Evolutionary conservation across 1,140 invertebrate species (phyloP).

Genomic region (Drosophila prosaltans): DNA sequence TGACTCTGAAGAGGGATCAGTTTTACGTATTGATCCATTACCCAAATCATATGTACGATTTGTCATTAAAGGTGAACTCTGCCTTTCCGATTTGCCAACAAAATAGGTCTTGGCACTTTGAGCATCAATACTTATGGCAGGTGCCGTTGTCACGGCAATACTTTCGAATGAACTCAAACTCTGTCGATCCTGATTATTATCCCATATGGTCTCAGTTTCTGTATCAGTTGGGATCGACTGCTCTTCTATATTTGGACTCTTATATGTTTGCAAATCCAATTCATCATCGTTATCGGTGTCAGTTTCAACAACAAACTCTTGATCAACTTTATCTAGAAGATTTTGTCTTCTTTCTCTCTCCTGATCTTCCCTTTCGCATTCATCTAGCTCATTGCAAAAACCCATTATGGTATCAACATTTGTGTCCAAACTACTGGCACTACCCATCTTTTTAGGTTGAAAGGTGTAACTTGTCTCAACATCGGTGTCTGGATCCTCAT

Average conservation of each 20-base stretch:
- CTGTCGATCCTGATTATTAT: neutral
- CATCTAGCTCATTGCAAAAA: conserved; percentile 35
- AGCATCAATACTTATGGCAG: neutral
- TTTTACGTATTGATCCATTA: conserved; percentile 3
- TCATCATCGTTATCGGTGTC: conserved; percentile 5
- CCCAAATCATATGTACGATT: conserved; percentile 53
- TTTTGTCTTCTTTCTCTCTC: neutral
- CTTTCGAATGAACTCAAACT: conserved; percentile 13
- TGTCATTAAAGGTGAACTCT: conserved; percentile 24
- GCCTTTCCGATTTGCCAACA: neutral
- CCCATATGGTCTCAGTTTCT: conserved; percentile 30
- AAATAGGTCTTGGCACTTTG: neutral
- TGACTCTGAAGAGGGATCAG: conserved; percentile 50
- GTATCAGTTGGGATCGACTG: neutral
- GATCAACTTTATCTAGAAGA: neutral
- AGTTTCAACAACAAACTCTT: neutral
- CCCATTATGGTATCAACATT: conserved; percentile 8
- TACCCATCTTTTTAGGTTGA: neutral
- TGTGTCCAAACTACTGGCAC: neutral
- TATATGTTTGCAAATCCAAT: neutral
- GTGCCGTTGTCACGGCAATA: neutral
- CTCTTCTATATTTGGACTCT: neutral
- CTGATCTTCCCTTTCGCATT: conserved; percentile 3
- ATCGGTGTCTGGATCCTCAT: neutral
- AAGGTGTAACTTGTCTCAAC: neutral